Evolutionary conservation across 2,888 invertebrate species (phyloP).

Genomic region (Calameuta filiformis): DNA sequence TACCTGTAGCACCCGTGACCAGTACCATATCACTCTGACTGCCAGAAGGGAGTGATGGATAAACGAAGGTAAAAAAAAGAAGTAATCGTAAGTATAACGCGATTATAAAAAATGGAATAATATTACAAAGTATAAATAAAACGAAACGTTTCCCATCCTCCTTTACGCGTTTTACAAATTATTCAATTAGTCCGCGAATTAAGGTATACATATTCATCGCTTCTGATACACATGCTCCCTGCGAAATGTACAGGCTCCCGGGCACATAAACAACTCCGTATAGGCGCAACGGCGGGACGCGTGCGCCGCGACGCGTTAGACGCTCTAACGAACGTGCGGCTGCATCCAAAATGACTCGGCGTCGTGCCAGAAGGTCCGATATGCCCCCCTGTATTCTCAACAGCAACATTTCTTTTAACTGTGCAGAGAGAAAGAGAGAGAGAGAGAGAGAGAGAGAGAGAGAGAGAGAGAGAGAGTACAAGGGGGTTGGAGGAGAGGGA

Average conservation of each 20-base stretch:
- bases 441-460: not conserved
- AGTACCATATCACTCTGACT: not conserved
- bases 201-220: constrained; percentile 66
- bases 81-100: not conserved
- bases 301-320: constrained; percentile 55
- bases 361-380: not conserved
- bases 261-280: constrained; percentile 61
- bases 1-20: constrained; percentile 8
- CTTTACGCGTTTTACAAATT: constrained; percentile 64
- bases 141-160: constrained; percentile 10
- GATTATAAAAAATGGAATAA: not conserved
- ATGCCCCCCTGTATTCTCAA: not conserved
- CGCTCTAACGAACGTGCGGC: constrained; percentile 57
- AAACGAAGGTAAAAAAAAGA: not conserved
- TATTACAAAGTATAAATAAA: not conserved
- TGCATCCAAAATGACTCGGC: constrained; percentile 44
- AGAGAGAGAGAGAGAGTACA: not conserved
- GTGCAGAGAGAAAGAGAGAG: not conserved
- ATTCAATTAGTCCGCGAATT: constrained; percentile 67
- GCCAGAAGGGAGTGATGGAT: not conserved
- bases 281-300: constrained; percentile 29
- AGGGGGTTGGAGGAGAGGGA: not conserved
- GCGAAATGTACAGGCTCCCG: constrained; percentile 39
- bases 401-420: not conserved
- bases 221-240: constrained; percentile 53